Evolutionary conservation across 1,140 invertebrate species (phyloP).

Genomic region (Heterodera schachtii): DNA sequence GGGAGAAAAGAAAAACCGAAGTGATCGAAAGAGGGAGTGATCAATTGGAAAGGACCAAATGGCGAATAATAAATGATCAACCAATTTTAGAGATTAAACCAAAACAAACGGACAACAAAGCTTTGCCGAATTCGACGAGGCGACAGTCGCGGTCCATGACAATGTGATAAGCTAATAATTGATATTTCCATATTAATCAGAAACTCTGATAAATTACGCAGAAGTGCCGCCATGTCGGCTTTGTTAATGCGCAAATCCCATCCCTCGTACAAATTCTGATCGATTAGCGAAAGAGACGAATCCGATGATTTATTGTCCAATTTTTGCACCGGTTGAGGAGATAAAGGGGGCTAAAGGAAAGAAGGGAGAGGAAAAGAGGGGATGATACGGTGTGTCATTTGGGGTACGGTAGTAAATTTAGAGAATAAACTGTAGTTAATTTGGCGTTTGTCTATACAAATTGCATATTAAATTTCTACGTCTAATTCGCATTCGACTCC

Average conservation of each 20-base stretch:
- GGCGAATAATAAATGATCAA: too few relatives aligned
- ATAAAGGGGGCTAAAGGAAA: too few relatives aligned
- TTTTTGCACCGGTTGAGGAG: not conserved
- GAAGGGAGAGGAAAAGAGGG: not conserved
- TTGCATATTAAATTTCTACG: not conserved
- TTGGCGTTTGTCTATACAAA: not conserved
- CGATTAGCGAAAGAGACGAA: constrained; percentile 15
- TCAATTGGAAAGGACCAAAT: too few relatives aligned
- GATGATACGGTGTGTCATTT: not conserved
- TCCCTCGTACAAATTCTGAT: constrained; percentile 19
- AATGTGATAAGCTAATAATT: constrained; percentile 67
- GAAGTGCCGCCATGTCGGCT: constrained; percentile 34
- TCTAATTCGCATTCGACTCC: not conserved
- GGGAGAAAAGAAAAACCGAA: too few relatives aligned
- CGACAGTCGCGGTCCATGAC: constrained; percentile 66
- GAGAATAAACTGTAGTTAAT: too few relatives aligned
- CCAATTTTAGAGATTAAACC: not conserved
- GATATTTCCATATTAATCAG: constrained; percentile 27
- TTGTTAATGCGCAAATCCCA: constrained; percentile 38
- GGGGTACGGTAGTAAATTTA: too few relatives aligned
- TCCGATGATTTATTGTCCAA: not conserved
- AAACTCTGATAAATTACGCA: constrained; percentile 30
- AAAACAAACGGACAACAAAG: constrained; percentile 48
- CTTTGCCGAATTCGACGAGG: constrained; percentile 60
- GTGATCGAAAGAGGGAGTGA: not conserved